phyloP scores from a whole-genome alignment of 2,113 vertebrate species.

The Forbesichthys papilliferus region DNA sequence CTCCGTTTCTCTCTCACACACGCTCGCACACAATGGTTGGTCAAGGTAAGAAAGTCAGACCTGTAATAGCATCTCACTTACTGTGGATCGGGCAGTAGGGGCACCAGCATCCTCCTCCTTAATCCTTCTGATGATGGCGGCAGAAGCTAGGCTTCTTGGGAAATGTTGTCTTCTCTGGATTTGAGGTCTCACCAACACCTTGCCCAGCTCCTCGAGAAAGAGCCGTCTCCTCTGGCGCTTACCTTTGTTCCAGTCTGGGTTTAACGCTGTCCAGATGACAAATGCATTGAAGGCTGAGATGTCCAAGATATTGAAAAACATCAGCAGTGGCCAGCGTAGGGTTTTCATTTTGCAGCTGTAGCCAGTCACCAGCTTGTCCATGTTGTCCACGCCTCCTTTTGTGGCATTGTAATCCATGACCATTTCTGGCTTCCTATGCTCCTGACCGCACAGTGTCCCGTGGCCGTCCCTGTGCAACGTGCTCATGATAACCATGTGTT shows the following conservation, averaged over 20 bases:
- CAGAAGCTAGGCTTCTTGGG: no score
- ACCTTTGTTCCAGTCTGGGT: not conserved
- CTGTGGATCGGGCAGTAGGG: no score
- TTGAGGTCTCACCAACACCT: no score
- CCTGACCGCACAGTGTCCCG: slow-evolving; percentile 26
- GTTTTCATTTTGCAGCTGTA: slow-evolving; percentile 39
- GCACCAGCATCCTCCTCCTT: no score
- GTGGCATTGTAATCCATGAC: slow-evolving; percentile 32
- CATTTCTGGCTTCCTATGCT: slow-evolving; percentile 21
- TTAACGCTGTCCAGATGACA: not conserved
- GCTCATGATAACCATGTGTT: slow-evolving; percentile 35
- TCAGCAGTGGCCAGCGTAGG: slow-evolving; percentile 25
- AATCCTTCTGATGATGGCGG: no score
- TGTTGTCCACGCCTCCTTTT: slow-evolving; percentile 35
- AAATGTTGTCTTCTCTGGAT: no score
- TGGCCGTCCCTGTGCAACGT: slow-evolving; percentile 34
- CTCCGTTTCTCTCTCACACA: no score
- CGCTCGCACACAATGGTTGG: no score
- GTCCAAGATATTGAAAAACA: slow-evolving; percentile 7
- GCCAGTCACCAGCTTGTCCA: slow-evolving; percentile 30
- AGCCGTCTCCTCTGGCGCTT: not conserved
- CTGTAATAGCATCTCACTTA: no score
- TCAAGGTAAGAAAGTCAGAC: no score
- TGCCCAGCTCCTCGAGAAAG: not conserved
- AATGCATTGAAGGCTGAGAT: not conserved